Evolutionary conservation across 2,113 vertebrate genomes (phyloP).

Genomic region (Dryoscopus gambensis): DNA sequence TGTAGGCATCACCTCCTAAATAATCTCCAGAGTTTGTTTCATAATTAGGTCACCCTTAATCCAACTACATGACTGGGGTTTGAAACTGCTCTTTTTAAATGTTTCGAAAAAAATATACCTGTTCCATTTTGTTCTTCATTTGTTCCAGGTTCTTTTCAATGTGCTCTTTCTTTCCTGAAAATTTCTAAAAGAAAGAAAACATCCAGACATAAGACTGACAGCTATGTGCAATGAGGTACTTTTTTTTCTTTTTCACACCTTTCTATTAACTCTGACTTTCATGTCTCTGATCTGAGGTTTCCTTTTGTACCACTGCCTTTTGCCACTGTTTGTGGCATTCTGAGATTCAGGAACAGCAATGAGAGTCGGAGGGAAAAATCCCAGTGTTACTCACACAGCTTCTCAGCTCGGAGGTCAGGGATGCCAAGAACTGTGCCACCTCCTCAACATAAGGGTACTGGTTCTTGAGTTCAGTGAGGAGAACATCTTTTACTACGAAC

Average conservation of each 20-base stretch:
- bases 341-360: neutral
- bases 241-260: neutral
- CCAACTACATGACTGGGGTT: neutral
- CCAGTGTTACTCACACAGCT: conserved; percentile 62
- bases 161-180: neutral
- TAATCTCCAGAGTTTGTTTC: neutral
- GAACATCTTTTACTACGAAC: conserved; percentile 65
- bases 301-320: neutral
- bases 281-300: conserved; percentile 43
- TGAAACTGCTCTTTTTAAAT: neutral
- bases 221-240: neutral
- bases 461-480: conserved; percentile 9
- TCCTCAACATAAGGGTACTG: conserved; percentile 36
- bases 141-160: conserved; percentile 63
- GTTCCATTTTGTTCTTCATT: conserved; percentile 67
- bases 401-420: conserved; percentile 58
- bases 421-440: conserved; percentile 67
- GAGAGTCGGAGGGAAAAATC: neutral
- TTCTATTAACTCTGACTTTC: neutral
- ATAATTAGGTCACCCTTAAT: neutral
- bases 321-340: neutral
- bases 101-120: conserved; percentile 43
- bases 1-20: neutral
- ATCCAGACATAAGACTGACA: neutral
- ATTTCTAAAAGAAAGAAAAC: conserved; percentile 37